Conservation (phyloP, 2,113 vertebrate genomes). For the Lanius collurio region DNA sequence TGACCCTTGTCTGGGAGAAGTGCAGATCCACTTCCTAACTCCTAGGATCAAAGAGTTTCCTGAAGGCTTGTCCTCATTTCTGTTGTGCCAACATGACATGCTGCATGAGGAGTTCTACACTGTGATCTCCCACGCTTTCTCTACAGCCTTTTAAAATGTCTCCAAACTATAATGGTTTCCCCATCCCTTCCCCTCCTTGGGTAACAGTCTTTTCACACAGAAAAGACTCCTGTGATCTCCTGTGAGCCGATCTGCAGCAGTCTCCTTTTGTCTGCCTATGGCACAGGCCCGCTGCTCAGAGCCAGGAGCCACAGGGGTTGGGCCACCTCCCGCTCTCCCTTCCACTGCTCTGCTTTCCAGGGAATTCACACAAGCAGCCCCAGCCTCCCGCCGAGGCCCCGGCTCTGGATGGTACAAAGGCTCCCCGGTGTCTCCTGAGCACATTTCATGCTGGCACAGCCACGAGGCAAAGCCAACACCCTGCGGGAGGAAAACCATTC, state of each 20-base stretch:
- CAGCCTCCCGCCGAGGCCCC: neutral
- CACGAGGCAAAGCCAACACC: neutral
- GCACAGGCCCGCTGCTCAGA: neutral
- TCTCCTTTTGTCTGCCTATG: neutral
- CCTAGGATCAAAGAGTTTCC: neutral
- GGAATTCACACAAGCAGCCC: fast-evolving
- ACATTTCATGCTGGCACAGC: fast-evolving
- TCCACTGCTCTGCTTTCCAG: neutral
- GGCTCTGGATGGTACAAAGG: fast-evolving
- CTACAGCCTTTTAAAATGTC: neutral
- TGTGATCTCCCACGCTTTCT: neutral
- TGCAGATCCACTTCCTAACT: neutral
- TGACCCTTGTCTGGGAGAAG: neutral
- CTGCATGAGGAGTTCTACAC: neutral
- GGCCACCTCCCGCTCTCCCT: neutral
- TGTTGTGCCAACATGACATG: neutral
- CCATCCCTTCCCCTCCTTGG: neutral
- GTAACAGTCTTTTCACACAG: neutral
- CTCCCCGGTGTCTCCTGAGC: neutral
- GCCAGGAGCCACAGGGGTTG: neutral
- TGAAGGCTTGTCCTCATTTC: neutral
- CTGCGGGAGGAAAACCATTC: fast-evolving
- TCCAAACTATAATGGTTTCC: neutral
- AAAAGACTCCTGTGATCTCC: neutral
- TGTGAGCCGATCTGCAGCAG: neutral